Base-by-base conservation (phyloP, 30 jellyfish, hydroid and myxozoan genomes). In the Aurelia aurita region DNA sequence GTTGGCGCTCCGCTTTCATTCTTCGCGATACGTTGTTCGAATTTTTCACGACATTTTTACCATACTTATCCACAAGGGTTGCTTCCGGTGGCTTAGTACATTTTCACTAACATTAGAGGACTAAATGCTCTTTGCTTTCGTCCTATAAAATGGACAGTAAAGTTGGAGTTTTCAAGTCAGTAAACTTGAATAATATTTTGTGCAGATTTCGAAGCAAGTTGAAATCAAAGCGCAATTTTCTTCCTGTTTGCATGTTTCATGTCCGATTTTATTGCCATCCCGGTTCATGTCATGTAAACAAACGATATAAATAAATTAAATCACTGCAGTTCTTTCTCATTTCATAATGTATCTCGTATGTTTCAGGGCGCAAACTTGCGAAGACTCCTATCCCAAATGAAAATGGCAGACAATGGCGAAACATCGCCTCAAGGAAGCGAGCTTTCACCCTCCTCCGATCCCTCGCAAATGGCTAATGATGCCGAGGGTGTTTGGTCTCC, bases 401-500 rank as follows among this genome's bases (percentile, higher is more conserved):
- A 85, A 43, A 86, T 92, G 97, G 98, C 98, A 64, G 98, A 91
- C 84, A 79, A 74, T 59, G 77, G 80, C 20, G 74, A 88, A 43
- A 34, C 90, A 57, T 79, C 96, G 51, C 90, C 87, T 15, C 88
- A 90, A 77, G 88, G 70, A 53, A 81, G 82, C 46, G 83, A 68
- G 65, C 81, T 83, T 5, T 72, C 81, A 4, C 47, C 90, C 39
- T 78, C 87, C 21, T 46, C 98, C 58, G 97, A 86, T 28, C 97
- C 98, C 0, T 88, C 90, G 22, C 97, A 86, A 80, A 92, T 92
- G 95, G 96, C 98, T 7, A 87, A 95, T 69, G 98, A 92, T 82
- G 98, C 98, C 43, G 98, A 92, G 72, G 98, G 98, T 39, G 98
- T 92, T 57, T 92, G 98, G 98, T 77, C 95, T 53, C 98, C 98